Evolutionary conservation across 2,888 invertebrate species (phyloP).

Genomic region (Caenorhabditis sp.): DNA sequence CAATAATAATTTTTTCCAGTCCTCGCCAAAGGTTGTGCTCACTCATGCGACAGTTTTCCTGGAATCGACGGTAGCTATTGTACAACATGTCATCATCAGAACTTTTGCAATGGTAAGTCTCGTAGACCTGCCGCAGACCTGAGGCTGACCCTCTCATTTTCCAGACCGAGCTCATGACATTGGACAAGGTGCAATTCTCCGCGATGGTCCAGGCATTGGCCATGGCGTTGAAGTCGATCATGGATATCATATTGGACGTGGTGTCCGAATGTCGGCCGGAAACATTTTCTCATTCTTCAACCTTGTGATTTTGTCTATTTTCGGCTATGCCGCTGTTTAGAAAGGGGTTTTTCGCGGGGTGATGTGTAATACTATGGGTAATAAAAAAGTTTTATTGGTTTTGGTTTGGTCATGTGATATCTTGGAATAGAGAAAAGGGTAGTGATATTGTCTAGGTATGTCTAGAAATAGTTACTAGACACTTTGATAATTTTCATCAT

Average conservation of each 20-base stretch:
- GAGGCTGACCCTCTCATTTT: background rate
- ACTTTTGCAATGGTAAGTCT: conserved; percentile 16
- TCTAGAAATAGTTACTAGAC: too few species aligned
- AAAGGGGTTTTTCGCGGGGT: background rate
- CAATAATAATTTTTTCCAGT: conserved; percentile 3
- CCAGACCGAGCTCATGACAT: conserved; percentile 3
- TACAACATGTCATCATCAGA: conserved; percentile 8
- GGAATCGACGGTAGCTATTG: conserved; percentile 2
- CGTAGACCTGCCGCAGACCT: too few species aligned
- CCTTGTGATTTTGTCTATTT: background rate
- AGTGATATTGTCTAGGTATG: too few species aligned
- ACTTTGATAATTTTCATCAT: too few species aligned
- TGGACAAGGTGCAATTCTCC: conserved; percentile 16
- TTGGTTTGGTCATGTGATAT: too few species aligned
- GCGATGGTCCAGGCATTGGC: conserved; percentile 12
- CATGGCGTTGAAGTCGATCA: conserved; percentile 16
- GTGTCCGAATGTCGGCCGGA: background rate
- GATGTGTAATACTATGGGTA: background rate
- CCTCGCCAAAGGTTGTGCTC: conserved; percentile 24
- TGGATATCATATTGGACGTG: conserved; percentile 2
- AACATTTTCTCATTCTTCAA: background rate
- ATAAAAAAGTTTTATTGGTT: too few species aligned
- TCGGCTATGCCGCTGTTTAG: background rate
- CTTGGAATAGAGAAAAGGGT: too few species aligned
- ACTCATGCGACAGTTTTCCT: conserved; percentile 6